These are phyloP conservation scores for Ctena decussata DNA, from an alignment of 2,888 invertebrate species.

Conservation along the genomic window DNA sequence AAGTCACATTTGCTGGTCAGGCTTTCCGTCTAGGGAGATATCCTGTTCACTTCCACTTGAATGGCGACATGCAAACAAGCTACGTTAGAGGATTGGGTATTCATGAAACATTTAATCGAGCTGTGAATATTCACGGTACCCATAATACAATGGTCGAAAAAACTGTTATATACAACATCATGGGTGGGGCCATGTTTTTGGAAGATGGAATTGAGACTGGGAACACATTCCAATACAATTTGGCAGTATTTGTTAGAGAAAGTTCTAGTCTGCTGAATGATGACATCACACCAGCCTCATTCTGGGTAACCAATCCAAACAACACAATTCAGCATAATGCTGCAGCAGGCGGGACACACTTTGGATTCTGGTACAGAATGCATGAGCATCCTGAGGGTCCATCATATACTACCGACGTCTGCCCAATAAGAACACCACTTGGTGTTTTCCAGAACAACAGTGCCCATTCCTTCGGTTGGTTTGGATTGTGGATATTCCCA, in stretches of 20 bases:
- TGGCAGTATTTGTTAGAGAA: constrained; percentile 80
- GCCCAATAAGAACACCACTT: constrained; percentile 78
- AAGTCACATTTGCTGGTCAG: constrained; percentile 82
- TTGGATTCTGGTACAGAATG: constrained; percentile 86
- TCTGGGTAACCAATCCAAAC: constrained; percentile 85
- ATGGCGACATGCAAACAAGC: constrained; percentile 80
- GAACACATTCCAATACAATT: constrained; percentile 82
- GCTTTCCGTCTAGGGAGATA: constrained; percentile 85
- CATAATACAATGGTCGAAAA: constrained; percentile 78
- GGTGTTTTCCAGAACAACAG: constrained; percentile 81
- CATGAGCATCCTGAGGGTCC: constrained; percentile 83
- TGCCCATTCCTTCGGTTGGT: constrained; percentile 85
- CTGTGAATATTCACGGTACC: constrained; percentile 84
- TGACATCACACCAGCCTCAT: constrained; percentile 86
- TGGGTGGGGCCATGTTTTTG: constrained; percentile 85
- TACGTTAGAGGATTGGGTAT: constrained; percentile 82
- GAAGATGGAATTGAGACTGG: constrained; percentile 85
- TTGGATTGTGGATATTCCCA: constrained; percentile 84
- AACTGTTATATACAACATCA: constrained; percentile 83
- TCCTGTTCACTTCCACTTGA: constrained; percentile 84
- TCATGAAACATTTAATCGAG: constrained; percentile 83
- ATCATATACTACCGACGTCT: constrained; percentile 75
- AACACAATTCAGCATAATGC: constrained; percentile 82
- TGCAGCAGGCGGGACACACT: constrained; percentile 84
- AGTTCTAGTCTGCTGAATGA: constrained; percentile 84